A percentile compares a stretch with the other conserved stretches of the same genome.
Conservation (phyloP, 2,113 vertebrate species). For the Gnathonemus longibarbis region DNA sequence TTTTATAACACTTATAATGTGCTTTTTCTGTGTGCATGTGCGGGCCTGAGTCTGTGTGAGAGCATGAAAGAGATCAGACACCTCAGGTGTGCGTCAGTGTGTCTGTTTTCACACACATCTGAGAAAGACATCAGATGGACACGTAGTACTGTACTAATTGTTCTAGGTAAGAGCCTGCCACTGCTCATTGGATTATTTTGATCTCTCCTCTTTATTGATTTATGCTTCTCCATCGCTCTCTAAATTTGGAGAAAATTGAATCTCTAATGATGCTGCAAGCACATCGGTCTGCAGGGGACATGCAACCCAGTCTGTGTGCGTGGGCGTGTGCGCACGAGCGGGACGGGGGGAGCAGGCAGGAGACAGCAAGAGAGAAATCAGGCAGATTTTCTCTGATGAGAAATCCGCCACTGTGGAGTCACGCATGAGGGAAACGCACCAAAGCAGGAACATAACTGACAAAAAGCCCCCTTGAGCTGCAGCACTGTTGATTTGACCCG, state of each 20-base stretch:
- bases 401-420: neutral
- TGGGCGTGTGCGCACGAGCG: neutral
- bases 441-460: neutral
- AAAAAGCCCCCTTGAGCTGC: neutral
- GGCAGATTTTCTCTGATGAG: neutral
- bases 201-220: neutral
- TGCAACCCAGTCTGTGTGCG: neutral
- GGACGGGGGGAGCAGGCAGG: neutral
- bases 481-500: neutral
- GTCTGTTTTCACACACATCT: neutral
- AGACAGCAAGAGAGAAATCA: neutral
- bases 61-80: neutral
- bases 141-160: neutral
- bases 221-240: neutral
- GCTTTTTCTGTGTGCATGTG: constrained; percentile 5
- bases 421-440: neutral
- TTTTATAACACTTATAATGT: neutral
- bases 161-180: neutral
- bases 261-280: neutral
- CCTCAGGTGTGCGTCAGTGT: neutral
- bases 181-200: neutral
- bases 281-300: neutral
- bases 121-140: neutral
- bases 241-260: neutral
- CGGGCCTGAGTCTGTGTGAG: constrained; percentile 8